Evolutionary conservation across 1,140 invertebrate species (phyloP), one percentile per base, ranked within the genome.

Genomic region (Hycleus cichorii): DNA sequence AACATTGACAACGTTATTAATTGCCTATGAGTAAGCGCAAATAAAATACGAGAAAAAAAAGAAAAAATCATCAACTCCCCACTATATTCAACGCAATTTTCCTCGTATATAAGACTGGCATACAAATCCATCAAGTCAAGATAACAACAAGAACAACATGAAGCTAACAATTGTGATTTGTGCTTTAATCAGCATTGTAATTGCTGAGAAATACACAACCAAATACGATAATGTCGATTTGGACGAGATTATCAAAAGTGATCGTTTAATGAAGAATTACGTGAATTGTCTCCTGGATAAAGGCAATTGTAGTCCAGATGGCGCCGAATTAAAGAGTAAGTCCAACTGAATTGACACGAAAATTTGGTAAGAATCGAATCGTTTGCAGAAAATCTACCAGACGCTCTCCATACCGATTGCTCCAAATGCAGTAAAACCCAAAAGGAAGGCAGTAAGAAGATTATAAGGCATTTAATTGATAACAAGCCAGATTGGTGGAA

Each of bases 161-260:
- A 55, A 47, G 44, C 8, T 44, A 47, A 39, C 46, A 24, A 24
- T 38, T 45, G 26, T 55, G 11, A 39, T 47, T 55, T n/a, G 45
- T 12, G 11, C 39, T 24, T 42, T 55, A 24, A 24, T 55, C 25
- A 44, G 24, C 25, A 47, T 44, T 47, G 51, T 12, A 12, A 39
- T 32, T 47, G 39, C 12, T 11, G 25, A 38, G 46, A 80, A 79
- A 57, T 89, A 89, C 65, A 84, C 84, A 0, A 80, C 78, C 25
- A 87, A 84, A 69, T 89, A 81, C 64, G 87, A 89, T 69, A 82
- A 83, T 61, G 74, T 89, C 39, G 73, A 89, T 69, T n/a, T 88
- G n/a, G 79, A 88, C 39, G 77, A 83, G 60, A 84, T 90, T 49
- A 67, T 89, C 1, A 69, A 73, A 0, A 88, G 81, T 50, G 79